Base-by-base conservation (phyloP, 2,888 invertebrate species). In the Merodon equestris region DNA sequence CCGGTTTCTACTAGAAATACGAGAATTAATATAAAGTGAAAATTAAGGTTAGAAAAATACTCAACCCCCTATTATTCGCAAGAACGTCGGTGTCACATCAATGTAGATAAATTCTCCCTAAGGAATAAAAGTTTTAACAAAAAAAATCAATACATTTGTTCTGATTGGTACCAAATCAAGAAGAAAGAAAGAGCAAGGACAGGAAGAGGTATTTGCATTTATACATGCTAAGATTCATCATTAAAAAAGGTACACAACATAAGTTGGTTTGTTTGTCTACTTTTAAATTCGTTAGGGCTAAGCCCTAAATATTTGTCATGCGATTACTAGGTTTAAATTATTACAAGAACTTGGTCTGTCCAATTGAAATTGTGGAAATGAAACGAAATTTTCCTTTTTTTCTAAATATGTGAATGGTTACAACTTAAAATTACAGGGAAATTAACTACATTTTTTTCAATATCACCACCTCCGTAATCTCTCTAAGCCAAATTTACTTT, bases 1-100 rank as follows among this genome's bases (percentile, higher is more conserved):
- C 66, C 72, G 42, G 45, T 45, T 56, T 48, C 67, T 60, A 57
- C 42, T 48, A 50, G 45, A 53, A 17, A 58, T 18, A 19, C 17
- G 12, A 4, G 36, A 42, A 50, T n/a, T n/a, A 13, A 53, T 44
- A 12, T 9, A 54, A 63, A 60, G 57, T 67, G 44, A 56, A 74
- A 79, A 79, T 74, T 79, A 79, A 79, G 79, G 79, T 56, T 64
- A 56, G 63, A 38, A 79, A 74, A 64, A 70, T 68, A 74, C 73
- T 79, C 68, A 64, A 12, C 70, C 68, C 79, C 70, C 70, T 51
- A 79, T 79, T 79, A 64, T 79, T 74, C 51, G 34, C 36, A 13
- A 53, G 51, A 36, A 18, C 50, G 40, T 72, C 19, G 57, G 19
- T 50, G 50, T 58, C 61, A 57, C 64, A 61, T 72, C 67, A 70